Evolutionary conservation across 2,113 vertebrate genomes (phyloP), one percentile per base, ranked within the genome.

Genomic region (Pangasianodon hypophthalmus): DNA sequence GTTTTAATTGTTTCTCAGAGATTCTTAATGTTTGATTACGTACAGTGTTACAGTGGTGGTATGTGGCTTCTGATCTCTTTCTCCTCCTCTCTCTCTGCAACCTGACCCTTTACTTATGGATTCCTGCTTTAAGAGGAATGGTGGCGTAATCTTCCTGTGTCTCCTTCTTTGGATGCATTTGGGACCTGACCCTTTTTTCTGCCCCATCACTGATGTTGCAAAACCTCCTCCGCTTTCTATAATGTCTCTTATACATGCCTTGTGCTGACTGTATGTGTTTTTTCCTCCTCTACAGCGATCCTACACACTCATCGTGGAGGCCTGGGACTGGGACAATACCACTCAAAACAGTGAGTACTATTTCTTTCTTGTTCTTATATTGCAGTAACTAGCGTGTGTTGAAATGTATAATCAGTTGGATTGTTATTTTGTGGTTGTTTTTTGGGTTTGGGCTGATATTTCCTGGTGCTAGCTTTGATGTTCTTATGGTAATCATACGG

Each of bases 251-350:
- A 24, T 73, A 50, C 1, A 14, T 64, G 54, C 29, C 6, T 80
- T 52, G 60, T 52, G 11, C 75, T 89, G 83, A 89, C 73, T 80
- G 11, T 24, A 11, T 77, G 3, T 54, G 13, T 86, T 62, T 85
- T 46, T 88, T 44, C 80, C 87, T 92, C 86, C 37, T 94, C 83
- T 94, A 85, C 96, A 99, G 98, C 97, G 98, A 90, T 96, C 97
- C 0, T 99, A 97, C 94, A 98, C 98, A 0, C 94, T 99, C 94
- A 96, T 99, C 41, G 90, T 99, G 86, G 97, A 98, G 92, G 98
- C 98, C 84, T 97, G 97, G 97, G 98, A 99, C 93, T 98, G 97
- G 98, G 98, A 99, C 95, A 99, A 99, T 81, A 91, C 87, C 85
- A 99, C 98, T 1, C 97, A 94, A 37, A 92, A 94, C 90, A 95